A percentile compares a stretch with the other conserved stretches of the same genome.
phyloP scores from a whole-genome alignment of 2,888 invertebrate species.

The Phania funesta region DNA sequence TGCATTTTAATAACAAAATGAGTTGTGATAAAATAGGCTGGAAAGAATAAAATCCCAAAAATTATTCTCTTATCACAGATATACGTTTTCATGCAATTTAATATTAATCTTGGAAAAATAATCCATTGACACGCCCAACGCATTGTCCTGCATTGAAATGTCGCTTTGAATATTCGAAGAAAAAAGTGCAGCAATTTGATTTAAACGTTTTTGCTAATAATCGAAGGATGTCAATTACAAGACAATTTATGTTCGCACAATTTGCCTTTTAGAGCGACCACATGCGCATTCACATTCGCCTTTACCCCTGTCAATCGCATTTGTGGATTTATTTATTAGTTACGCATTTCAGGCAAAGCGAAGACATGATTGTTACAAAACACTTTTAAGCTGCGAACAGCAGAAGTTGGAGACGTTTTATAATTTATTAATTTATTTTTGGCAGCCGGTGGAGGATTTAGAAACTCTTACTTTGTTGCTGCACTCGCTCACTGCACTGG shows the following conservation, averaged over 20 bases:
- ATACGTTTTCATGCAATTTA: slow-evolving; percentile 4
- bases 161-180: background rate
- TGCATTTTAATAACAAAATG: too few species aligned
- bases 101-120: slow-evolving; percentile 25
- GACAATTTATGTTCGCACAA: slow-evolving; percentile 43
- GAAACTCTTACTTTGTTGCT: slow-evolving; percentile 20
- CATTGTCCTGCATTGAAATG: slow-evolving; percentile 21
- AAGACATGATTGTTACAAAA: slow-evolving; percentile 28
- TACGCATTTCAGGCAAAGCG: slow-evolving; percentile 33
- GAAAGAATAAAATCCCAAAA: too few species aligned
- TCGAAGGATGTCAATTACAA: slow-evolving; percentile 44
- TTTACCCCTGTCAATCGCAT: background rate
- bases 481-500: slow-evolving; percentile 13
- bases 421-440: background rate
- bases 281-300: background rate
- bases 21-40: too few species aligned
- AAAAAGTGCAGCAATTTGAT: background rate
- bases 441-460: background rate
- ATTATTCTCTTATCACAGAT: background rate
- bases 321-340: background rate
- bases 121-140: slow-evolving; percentile 26
- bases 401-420: background rate
- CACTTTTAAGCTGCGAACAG: slow-evolving; percentile 10
- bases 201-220: slow-evolving; percentile 5
- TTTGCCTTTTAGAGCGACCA: slow-evolving; percentile 1